Evolutionary conservation across 2,797 vertebrate species (phyloP), one percentile per base, ranked within the genome.

Genomic region (Pogonophryne albipinna): DNA sequence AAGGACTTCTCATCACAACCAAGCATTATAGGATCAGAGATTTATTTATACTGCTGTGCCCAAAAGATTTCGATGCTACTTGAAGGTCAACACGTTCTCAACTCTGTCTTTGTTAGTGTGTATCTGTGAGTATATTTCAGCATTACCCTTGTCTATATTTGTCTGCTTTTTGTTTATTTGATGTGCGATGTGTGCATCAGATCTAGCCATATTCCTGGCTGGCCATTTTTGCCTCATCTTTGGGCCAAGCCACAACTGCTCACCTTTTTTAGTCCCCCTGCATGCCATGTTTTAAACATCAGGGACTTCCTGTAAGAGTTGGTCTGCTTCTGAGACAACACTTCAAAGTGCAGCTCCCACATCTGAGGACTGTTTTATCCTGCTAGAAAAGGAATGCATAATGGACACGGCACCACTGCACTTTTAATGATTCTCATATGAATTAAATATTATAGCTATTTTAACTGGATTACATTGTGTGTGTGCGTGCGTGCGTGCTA

Each of bases 331-430:
- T 95, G 93, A 96, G 95, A 93, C 93, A 93, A 95, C 95, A 97
- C 96, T 97, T 98, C 97, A 99, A 98, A 99, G 97, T 94, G 93
- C 92, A 93, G 90, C 96, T 93, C 93, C 93, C 94, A 96, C 95
- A 96, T 98, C 97, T 97, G 95, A 97, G 95, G 94, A 92, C 95
- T 98, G 94, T 95, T 98, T 98, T 97, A 97, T 98, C 97, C 97
- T 95, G 96, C 95, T 96, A 97, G 96, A 97, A 94, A 98, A 94
- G 94, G 97, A 98, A 98, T 97, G 96, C 95, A 96, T 99, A 95
- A 98, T 98, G 93, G 90, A 90, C 89, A 91, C 79, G 53, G 89
- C 85, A 91, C 91, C 91, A 82, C 92, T 93, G 90, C 93, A 93
- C 94, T 95, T 93, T 95, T 95, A 95, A 95, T 95, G 95, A 95